Conservation (phyloP, 2,113 vertebrate genomes). For the Melanostigma gelatinosum region DNA sequence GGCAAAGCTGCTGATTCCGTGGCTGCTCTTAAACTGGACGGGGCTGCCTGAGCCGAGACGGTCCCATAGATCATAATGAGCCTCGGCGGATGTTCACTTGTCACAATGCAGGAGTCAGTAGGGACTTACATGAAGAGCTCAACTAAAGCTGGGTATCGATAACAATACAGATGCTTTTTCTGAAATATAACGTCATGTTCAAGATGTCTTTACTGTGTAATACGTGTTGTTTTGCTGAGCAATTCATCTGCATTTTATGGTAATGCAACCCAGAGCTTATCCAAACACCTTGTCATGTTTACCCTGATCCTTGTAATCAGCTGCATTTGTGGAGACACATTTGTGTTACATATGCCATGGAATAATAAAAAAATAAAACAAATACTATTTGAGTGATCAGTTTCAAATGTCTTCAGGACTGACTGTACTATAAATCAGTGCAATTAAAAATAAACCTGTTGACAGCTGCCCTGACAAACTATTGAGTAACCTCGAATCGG, state of each 20-base stretch:
- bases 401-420: not conserved
- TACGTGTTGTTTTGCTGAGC: not conserved
- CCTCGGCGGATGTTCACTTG: not conserved
- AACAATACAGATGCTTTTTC: not conserved
- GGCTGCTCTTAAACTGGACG: conserved; percentile 87
- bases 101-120: not conserved
- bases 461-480: too few relatives aligned
- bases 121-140: not conserved
- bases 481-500: not conserved
- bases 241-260: not conserved
- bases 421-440: not conserved
- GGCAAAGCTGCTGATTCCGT: conserved; percentile 78
- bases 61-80: not conserved
- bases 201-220: not conserved
- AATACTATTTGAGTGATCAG: too few relatives aligned
- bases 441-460: not conserved
- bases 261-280: not conserved
- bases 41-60: conserved; percentile 78
- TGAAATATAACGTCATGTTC: not conserved
- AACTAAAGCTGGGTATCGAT: not conserved
- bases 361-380: not conserved
- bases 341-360: not conserved
- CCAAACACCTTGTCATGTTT: not conserved
- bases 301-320: not conserved
- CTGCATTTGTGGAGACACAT: not conserved